Base-by-base conservation (phyloP, 64 coral and sea anemone species). In the Astreopora myriophthalma region DNA sequence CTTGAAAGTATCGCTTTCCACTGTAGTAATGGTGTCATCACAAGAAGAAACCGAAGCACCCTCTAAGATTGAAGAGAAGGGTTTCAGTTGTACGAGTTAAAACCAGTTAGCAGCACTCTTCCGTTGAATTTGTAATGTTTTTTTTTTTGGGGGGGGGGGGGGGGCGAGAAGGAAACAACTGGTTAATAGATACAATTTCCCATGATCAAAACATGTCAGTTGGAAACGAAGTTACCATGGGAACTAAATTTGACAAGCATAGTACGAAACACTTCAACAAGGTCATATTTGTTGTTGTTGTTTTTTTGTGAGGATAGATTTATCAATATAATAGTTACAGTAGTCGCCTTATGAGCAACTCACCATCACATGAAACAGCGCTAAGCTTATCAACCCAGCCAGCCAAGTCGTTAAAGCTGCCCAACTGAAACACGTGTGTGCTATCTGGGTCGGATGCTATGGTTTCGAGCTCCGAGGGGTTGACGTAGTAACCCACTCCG, bases 301-400 rank as follows among this genome's bases (percentile, higher is more conserved):
- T n/a, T n/a, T n/a, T n/a, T n/a, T n/a, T n/a, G n/a, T n/a, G n/a
- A n/a, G n/a, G n/a, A n/a, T n/a, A n/a, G n/a, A n/a, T n/a, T n/a
- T n/a, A n/a, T n/a, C n/a, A n/a, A n/a, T n/a, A n/a, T n/a, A n/a
- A n/a, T n/a, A n/a, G n/a, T n/a, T n/a, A n/a, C n/a, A n/a, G n/a
- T n/a, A n/a, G n/a, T n/a, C 28, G 11, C 8, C 30, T 37, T 20
- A 68, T 26, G 10, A 5, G 3, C 0, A 5, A 46, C 97, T 93
- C 84, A 99, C 97, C 97, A 25, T 95, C 94, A 72, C 97, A 99
- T 1, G 97, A 99, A 0, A 99, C 97, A 25, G 97, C 74, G 76
- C 97, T 99, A 9, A 99, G 85, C 40, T 86, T 95, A 65, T 98
- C 96, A 27, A 95, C 90, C 96, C 96, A 98, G 24, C 73, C 85